Evolutionary conservation across 1,140 invertebrate species (phyloP).

Genomic region (Microplitis mediator): DNA sequence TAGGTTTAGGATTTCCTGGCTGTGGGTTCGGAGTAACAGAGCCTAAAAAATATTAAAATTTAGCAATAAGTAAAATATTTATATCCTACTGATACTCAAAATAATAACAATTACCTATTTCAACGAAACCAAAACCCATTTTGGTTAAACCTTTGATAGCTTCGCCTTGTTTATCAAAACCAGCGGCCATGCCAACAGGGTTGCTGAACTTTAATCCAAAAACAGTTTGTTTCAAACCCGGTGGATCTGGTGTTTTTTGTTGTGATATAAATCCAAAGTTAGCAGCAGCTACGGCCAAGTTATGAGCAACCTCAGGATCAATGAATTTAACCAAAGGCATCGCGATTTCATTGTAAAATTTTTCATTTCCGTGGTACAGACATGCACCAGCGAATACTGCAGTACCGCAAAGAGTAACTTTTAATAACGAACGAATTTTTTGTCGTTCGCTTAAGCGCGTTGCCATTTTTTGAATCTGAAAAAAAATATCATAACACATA

Average conservation of each 20-base stretch:
- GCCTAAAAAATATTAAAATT: conserved; percentile 39
- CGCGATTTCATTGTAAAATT: conserved; percentile 75
- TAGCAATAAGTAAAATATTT: background rate
- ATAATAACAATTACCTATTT: conserved; percentile 74
- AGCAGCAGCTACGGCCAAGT: conserved; percentile 72
- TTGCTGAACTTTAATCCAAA: conserved; percentile 79
- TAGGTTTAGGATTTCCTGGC: conserved; percentile 87
- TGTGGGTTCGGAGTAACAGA: conserved; percentile 94
- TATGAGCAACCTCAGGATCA: conserved; percentile 82
- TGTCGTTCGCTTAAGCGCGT: conserved; percentile 36
- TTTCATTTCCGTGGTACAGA: conserved; percentile 74
- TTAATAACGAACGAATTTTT: conserved; percentile 51
- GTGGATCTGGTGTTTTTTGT: conserved; percentile 66
- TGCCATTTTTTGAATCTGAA: conserved; percentile 35
- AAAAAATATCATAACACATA: background rate
- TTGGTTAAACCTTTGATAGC: conserved; percentile 81
- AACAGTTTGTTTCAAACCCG: conserved; percentile 70
- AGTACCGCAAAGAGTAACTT: conserved; percentile 57
- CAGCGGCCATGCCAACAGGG: conserved; percentile 95
- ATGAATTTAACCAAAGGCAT: conserved; percentile 73
- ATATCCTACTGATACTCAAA: background rate
- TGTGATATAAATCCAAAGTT: conserved; percentile 77
- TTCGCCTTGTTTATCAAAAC: conserved; percentile 97
- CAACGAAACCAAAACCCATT: conserved; percentile 94
- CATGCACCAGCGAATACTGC: conserved; percentile 68